phyloP scores from a whole-genome alignment of 2,113 vertebrate species.

The Poeciliopsis turrubarensis region DNA sequence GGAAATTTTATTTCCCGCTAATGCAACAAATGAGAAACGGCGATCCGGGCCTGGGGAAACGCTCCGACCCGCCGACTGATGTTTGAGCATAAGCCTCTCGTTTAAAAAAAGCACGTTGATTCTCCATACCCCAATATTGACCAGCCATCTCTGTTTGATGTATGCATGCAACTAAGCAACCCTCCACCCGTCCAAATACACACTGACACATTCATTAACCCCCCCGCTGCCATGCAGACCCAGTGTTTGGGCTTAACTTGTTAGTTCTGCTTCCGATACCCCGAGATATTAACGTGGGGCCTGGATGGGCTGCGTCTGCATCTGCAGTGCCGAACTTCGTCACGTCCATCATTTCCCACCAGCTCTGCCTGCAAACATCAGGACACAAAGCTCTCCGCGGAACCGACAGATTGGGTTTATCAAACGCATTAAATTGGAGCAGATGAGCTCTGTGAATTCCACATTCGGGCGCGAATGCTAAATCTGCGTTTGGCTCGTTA shows the following conservation, averaged over 20 bases:
- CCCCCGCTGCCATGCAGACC: conserved; percentile 81
- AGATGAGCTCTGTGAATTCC: conserved; percentile 28
- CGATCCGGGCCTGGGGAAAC: conserved; percentile 72
- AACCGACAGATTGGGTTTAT: conserved; percentile 27
- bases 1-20: conserved; percentile 72
- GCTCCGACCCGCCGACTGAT: conserved; percentile 61
- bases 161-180: conserved; percentile 77
- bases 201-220: conserved; percentile 37
- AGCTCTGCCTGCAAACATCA: conserved; percentile 1
- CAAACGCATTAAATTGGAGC: conserved; percentile 27
- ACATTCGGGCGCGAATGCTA: conserved; percentile 26
- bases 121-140: conserved; percentile 93
- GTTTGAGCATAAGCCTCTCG: conserved; percentile 89
- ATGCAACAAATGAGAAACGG: conserved; percentile 81
- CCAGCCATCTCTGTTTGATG: conserved; percentile 93
- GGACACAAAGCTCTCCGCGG: not conserved
- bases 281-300: conserved; percentile 88
- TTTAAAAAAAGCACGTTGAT: conserved; percentile 85
- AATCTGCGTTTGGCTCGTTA: conserved; percentile 26
- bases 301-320: conserved; percentile 70
- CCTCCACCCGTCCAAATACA: conserved; percentile 33
- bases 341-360: not conserved
- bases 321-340: conserved; percentile 1
- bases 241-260: conserved; percentile 96
- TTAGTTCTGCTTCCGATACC: conserved; percentile 98